phyloP scores from a whole-genome alignment of 2,797 vertebrate species.

The Micropoecilia bifurca region DNA sequence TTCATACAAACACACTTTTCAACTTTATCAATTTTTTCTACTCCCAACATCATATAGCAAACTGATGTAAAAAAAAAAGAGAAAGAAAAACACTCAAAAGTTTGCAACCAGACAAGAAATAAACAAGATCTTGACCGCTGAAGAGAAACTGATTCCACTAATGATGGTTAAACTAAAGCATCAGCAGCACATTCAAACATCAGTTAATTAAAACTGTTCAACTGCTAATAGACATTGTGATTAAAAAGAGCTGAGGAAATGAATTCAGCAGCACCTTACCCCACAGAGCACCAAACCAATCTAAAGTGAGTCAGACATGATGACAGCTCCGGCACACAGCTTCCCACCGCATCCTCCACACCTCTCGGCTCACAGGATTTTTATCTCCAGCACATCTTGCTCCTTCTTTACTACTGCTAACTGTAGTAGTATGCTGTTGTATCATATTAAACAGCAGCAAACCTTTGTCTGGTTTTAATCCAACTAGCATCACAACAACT shows the following conservation, averaged over 20 bases:
- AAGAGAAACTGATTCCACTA: neutral
- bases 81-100: neutral
- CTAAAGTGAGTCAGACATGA: slow-evolving; percentile 9
- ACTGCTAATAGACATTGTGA: slow-evolving; percentile 8
- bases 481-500: neutral
- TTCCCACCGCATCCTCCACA: slow-evolving; percentile 1
- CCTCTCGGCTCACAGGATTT: slow-evolving; percentile 3
- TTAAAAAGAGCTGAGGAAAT: neutral
- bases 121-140: neutral
- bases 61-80: neutral
- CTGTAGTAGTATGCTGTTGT: too few relatives aligned
- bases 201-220: slow-evolving; percentile 13
- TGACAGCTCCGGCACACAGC: neutral
- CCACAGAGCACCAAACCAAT: neutral
- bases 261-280: neutral
- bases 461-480: neutral
- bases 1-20: neutral
- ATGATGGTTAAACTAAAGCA: slow-evolving; percentile 1
- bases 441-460: neutral
- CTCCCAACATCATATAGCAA: neutral
- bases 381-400: neutral
- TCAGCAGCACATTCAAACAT: slow-evolving; percentile 1
- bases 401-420: neutral
- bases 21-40: neutral
- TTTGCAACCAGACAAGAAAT: neutral